Evolutionary conservation across 2,113 vertebrate species (phyloP).

Genomic region (Fukomys damarensis): DNA sequence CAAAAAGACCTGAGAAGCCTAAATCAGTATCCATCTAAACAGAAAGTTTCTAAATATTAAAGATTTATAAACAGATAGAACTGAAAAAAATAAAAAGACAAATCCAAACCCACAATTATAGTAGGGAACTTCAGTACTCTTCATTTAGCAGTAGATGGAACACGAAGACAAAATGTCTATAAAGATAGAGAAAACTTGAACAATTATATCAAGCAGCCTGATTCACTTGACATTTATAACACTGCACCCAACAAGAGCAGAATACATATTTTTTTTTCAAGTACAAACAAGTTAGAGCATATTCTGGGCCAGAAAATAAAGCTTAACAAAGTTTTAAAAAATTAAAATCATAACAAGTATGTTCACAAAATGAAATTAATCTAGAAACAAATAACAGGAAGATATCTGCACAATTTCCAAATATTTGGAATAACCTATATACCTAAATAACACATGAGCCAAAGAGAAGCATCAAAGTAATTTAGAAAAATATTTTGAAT

Average conservation of each 20-base stretch:
- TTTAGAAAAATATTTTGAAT: background rate
- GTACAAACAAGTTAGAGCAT: background rate
- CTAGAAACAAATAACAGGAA: background rate
- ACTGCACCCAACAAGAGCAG: background rate
- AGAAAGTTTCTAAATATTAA: background rate
- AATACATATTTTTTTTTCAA: background rate
- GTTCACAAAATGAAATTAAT: background rate
- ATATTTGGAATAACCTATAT: background rate
- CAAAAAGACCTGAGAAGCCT: background rate
- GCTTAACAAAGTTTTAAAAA: background rate
- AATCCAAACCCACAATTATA: background rate
- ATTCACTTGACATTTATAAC: background rate
- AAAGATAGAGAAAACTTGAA: background rate
- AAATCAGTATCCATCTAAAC: background rate
- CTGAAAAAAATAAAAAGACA: background rate
- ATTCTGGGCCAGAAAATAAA: background rate
- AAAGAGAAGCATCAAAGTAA: slow-evolving; percentile 19
- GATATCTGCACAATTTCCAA: background rate
- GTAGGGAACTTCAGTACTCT: background rate
- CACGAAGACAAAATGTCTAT: background rate
- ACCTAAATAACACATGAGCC: background rate
- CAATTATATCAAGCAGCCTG: background rate
- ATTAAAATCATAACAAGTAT: background rate
- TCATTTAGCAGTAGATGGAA: background rate
- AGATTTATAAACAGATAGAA: background rate